Percentiles rank a stretch among this genome's conserved stretches.
phyloP scores from a whole-genome alignment of 2,797 vertebrate genomes.

The Hybognathus amarus region DNA sequence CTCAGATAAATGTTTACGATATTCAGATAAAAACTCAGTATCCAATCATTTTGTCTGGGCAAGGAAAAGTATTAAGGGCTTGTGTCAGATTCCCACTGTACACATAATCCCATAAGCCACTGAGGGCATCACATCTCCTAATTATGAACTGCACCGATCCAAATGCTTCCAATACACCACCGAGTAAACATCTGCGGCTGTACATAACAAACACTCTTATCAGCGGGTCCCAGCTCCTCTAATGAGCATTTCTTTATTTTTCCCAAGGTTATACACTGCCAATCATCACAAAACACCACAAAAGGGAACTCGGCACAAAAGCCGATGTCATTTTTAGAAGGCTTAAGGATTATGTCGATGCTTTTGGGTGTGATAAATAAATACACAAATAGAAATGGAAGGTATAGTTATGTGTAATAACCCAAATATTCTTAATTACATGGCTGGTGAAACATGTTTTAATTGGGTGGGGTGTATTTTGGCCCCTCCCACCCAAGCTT shows the following conservation, averaged over 20 bases:
- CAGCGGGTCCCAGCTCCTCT: slow-evolving; percentile 42
- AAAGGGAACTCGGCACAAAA: slow-evolving; percentile 9
- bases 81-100: slow-evolving; percentile 18
- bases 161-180: slow-evolving; percentile 11
- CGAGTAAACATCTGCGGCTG: slow-evolving; percentile 33
- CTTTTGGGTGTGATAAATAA: neutral
- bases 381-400: neutral
- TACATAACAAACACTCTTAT: slow-evolving; percentile 55
- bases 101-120: slow-evolving; percentile 39
- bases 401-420: neutral
- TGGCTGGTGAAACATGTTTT: neutral
- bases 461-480: neutral
- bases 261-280: slow-evolving; percentile 42
- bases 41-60: slow-evolving; percentile 7
- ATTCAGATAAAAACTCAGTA: neutral
- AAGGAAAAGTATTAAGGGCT: slow-evolving; percentile 9
- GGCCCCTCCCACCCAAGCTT: neutral
- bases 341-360: neutral
- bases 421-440: neutral
- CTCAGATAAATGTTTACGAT: neutral
- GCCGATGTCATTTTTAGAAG: neutral
- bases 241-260: slow-evolving; percentile 42
- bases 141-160: slow-evolving; percentile 41
- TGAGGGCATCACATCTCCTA: slow-evolving; percentile 37
- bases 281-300: slow-evolving; percentile 31